These are phyloP conservation scores for Engystomops pustulosus DNA, from an alignment of 2,113 vertebrate genomes.

Conservation along the genomic window DNA sequence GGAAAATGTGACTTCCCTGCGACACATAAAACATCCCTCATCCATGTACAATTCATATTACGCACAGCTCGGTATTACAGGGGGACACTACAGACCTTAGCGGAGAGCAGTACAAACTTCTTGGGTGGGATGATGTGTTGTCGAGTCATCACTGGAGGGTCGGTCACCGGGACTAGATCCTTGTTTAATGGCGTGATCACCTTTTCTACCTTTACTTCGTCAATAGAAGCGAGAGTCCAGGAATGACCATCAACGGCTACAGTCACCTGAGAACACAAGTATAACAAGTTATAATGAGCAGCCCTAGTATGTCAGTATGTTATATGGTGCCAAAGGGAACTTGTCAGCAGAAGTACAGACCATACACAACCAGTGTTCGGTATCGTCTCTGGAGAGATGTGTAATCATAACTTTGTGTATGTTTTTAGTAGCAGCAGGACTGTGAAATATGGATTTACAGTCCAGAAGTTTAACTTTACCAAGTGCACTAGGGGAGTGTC, in stretches of 20 bases:
- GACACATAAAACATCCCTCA: constrained; percentile 1
- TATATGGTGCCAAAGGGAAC: too few species aligned
- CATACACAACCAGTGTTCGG: too few species aligned
- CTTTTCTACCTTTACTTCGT: constrained; percentile 80
- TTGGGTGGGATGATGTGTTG: constrained; percentile 90
- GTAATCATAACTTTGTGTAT: too few species aligned
- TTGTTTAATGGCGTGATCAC: constrained; percentile 89
- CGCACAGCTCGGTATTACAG: background rate
- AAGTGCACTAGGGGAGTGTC: too few species aligned
- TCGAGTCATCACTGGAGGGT: constrained; percentile 90
- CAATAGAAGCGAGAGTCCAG: constrained; percentile 90
- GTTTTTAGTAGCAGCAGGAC: too few species aligned
- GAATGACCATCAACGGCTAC: constrained; percentile 91
- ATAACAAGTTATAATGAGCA: too few species aligned
- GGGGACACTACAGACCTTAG: constrained; percentile 84
- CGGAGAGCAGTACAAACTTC: constrained; percentile 94
- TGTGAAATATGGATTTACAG: too few species aligned
- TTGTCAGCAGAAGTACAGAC: too few species aligned
- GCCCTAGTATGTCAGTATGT: too few species aligned
- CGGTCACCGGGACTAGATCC: constrained; percentile 88
- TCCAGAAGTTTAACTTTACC: too few species aligned
- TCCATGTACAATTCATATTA: constrained; percentile 26
- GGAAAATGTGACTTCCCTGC: constrained; percentile 95
- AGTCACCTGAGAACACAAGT: constrained; percentile 79
- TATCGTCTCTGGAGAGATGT: too few species aligned